Base-by-base conservation (phyloP, 2,888 invertebrate genomes). In the Pegoplata infirma region DNA sequence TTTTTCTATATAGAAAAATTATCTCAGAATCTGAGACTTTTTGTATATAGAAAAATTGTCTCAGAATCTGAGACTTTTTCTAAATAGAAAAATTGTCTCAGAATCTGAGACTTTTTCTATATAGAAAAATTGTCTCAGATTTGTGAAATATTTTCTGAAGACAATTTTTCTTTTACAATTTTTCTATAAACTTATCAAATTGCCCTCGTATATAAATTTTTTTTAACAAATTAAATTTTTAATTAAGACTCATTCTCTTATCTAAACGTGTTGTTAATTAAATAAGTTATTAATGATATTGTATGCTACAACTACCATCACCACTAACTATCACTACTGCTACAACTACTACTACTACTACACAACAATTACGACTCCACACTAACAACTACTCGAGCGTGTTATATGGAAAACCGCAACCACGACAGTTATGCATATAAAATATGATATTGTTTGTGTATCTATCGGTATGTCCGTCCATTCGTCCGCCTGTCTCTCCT, bases 201-300 rank as follows among this genome's bases (percentile, higher is more conserved):
- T 10, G 8, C 12, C 32, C 32, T 32, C 32, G 32, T 10, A 10
- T 32, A 10, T 0, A 0, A 32, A 32, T 10, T 2, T 32, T 32
- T 32, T n/a, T n/a, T n/a, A n/a, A 32, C 32, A 75, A 75, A 75
- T 68, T 63, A 68, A 75, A 75, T 49, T 63, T 68, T 63, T 75
- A 75, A 75, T 75, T 68, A 75, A 63, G 55, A 68, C 36, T 75
- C 36, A 8, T 59, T 61, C 74, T 61, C 40, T 68, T 63, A 19
- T 55, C 79, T 67, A 75, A 79, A 67, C 61, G 71, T 51, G 66
- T 56, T 79, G 78, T 79, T 79, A 79, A 79, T 79, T 79, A 79
- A 79, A 79, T 79, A 71, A 79, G 75, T 79, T 79, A 79, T 79
- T 79, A 79, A 79, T 79, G 74, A 79, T 75, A 79, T 79, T 79